These are phyloP conservation scores for Polypterus bichir DNA, from an alignment of 2,113 vertebrate species.

Conservation along the genomic window DNA sequence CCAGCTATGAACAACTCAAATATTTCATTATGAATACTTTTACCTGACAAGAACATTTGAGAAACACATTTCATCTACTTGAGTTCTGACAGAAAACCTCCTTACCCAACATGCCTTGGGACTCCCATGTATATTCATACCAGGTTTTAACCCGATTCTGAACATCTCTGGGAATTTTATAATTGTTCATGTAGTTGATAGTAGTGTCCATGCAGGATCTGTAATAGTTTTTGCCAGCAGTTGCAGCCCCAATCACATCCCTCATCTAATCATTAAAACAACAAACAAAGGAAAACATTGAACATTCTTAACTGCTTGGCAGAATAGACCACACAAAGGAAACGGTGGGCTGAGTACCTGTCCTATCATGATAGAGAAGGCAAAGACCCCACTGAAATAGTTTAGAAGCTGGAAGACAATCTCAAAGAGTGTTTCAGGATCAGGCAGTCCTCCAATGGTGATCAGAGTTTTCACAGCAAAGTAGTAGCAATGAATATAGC, in stretches of 20 bases:
- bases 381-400: conserved; percentile 91
- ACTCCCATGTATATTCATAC: conserved; percentile 97
- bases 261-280: conserved; percentile 63
- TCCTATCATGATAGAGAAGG: conserved; percentile 97
- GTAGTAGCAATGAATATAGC: conserved; percentile 94
- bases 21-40: too few relatives aligned
- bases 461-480: conserved; percentile 96
- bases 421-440: conserved; percentile 84
- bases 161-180: conserved; percentile 70
- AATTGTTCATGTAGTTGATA: conserved; percentile 86
- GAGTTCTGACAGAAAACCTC: not conserved
- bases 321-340: too few relatives aligned
- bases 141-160: conserved; percentile 91
- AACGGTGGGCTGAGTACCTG: conserved; percentile 51
- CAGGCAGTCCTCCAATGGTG: conserved; percentile 88
- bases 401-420: conserved; percentile 88
- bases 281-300: too few relatives aligned
- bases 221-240: conserved; percentile 80
- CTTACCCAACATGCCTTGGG: conserved; percentile 97
- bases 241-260: conserved; percentile 86
- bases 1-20: too few relatives aligned
- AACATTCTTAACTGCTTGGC: too few relatives aligned
- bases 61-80: too few relatives aligned
- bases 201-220: conserved; percentile 89
- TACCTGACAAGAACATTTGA: too few relatives aligned